Base-by-base conservation (phyloP, 1,140 invertebrate genomes). In the Ceratoteleas bidentatus region DNA sequence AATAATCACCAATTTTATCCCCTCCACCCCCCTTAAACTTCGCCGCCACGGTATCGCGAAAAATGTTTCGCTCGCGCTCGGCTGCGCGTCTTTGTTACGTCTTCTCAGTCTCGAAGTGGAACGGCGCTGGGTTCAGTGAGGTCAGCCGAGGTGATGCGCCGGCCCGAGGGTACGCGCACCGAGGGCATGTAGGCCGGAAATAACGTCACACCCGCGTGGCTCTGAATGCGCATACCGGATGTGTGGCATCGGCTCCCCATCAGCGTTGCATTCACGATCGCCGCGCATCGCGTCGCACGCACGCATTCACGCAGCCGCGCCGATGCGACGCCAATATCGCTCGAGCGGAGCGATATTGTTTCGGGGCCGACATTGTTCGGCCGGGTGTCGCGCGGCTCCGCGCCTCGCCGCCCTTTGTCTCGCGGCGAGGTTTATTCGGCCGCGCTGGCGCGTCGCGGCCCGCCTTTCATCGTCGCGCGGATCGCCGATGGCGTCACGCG, bases 181-280 rank as follows among this genome's bases (percentile, higher is more conserved):
- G 87, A 88, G 89, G 87, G 88, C 88, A 91, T 90, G 86, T 90
- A 90, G 90, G 87, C 88, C 90, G 91, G 91, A 91, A 92, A 88
- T 88, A 91, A 90, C 90, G 90, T 92, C 90, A 91, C 91, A 91
- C 87, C 89, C 91, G 91, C 90, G 87, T 92, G 90, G 87, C 85
- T 92, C 88, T 91, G 88, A 91, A 92, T 92, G 90, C 90, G 90
- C 90, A 92, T 92, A 92, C 90, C 90, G 90, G 90, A 92, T 90
- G 90, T 88, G 89, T 90, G 90, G 89, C 90, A 91, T 91, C 90
- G 90, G 90, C 90, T 91, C 90, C 88, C 88, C 88, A 90, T 90
- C 89, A 90, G 88, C 89, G 88, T 88, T 87, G 84, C 87, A 88
- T 88, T 88, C 87, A 88, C 86, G 83, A 88, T 88, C 87, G 86